A percentile compares a stretch with the other conserved stretches of the same genome.
phyloP scores from a whole-genome alignment of 30 jellyfish, hydroid and myxozoan species.

The Aurelia aurita region DNA sequence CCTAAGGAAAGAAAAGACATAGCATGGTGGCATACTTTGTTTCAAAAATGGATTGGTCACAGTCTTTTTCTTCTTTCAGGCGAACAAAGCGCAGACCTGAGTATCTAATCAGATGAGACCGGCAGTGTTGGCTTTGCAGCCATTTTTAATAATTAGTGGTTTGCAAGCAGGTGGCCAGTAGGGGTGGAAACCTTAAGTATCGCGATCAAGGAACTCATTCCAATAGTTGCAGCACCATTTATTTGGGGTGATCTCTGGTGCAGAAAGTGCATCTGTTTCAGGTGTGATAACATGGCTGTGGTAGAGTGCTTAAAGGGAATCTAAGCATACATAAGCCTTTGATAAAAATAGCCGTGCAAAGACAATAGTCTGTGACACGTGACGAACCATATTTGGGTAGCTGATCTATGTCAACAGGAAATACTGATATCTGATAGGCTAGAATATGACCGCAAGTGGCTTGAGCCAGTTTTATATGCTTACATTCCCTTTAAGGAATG shows the following conservation, averaged over 20 bases:
- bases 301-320: not conserved
- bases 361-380: too few species aligned
- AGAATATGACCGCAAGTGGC: too few species aligned
- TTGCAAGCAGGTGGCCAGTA: conserved; percentile 9
- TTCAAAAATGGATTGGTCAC: conserved; percentile 11
- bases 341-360: too few species aligned
- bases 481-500: too few species aligned
- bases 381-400: too few species aligned
- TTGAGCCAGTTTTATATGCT: too few species aligned
- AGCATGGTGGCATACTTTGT: conserved; percentile 24
- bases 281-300: conserved; percentile 15
- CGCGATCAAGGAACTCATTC: conserved; percentile 14
- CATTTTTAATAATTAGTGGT: not conserved
- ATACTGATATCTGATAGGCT: too few species aligned
- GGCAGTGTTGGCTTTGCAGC: conserved; percentile 26
- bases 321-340: too few species aligned
- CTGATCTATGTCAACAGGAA: too few species aligned
- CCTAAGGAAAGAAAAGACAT: not conserved
- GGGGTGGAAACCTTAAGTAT: not conserved
- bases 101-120: conserved; percentile 12
- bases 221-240: conserved; percentile 1
- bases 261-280: not conserved
- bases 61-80: not conserved
- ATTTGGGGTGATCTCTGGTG: conserved; percentile 19
- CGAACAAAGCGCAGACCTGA: not conserved